Percentiles rank a stretch among this genome's conserved stretches.
Evolutionary conservation across 2,888 invertebrate genomes (phyloP).

Genomic region (Pyrocoelia pectoralis): DNA sequence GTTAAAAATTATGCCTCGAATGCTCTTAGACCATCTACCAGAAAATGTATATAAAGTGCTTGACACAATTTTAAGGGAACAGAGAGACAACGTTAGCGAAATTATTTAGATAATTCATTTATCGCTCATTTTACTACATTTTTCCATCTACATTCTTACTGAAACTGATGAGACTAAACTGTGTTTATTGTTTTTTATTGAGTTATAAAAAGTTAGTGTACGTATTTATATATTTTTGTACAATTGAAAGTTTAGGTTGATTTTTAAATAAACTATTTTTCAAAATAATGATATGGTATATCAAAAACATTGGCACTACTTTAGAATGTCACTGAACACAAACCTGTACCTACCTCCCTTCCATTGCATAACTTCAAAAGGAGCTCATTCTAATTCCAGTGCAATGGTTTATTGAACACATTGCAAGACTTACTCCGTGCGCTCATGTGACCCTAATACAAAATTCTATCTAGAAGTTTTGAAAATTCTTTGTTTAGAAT

Average conservation of each 20-base stretch:
- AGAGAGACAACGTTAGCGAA: constrained; percentile 54
- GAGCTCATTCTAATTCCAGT: no score
- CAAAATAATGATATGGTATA: background rate
- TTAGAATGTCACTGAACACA: no score
- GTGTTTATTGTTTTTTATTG: constrained; percentile 15
- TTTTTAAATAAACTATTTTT: constrained; percentile 26
- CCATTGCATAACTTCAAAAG: no score
- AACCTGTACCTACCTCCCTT: no score
- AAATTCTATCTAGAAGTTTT: no score
- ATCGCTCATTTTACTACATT: background rate
- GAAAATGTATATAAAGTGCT: constrained; percentile 78
- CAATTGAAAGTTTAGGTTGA: constrained; percentile 20
- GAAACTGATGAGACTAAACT: background rate
- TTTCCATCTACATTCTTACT: background rate
- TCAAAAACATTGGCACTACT: no score
- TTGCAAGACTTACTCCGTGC: no score
- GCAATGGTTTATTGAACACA: no score
- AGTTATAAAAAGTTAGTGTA: constrained; percentile 7
- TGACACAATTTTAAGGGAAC: constrained; percentile 68
- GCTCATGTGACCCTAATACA: no score
- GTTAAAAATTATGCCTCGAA: constrained; percentile 83
- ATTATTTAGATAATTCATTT: constrained; percentile 37
- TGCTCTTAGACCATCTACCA: constrained; percentile 87
- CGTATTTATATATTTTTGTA: constrained; percentile 34
- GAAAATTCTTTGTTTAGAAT: no score